A percentile compares a stretch with the other conserved stretches of the same genome.
Conservation (phyloP, 2,888 invertebrate genomes). For the Limnephilus lunatus region DNA sequence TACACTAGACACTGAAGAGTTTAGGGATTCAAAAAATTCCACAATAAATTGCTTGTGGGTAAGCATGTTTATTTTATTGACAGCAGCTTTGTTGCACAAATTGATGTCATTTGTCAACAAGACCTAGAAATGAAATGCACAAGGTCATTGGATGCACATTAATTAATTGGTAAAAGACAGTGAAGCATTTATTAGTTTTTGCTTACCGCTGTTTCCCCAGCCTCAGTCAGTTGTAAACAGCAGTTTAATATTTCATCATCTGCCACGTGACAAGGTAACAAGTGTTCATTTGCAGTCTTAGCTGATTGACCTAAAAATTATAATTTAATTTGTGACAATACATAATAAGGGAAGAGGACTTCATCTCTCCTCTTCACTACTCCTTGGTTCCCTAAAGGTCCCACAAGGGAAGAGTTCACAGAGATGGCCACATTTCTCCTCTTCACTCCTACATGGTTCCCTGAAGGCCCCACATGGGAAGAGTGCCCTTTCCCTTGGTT, state of each 20-base stretch:
- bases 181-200: not conserved
- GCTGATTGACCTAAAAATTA: slow-evolving; percentile 76
- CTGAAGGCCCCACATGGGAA: no score
- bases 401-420: no score
- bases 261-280: slow-evolving; percentile 76
- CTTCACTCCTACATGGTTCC: no score
- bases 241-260: slow-evolving; percentile 81
- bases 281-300: slow-evolving; percentile 77
- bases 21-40: not conserved
- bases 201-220: slow-evolving; percentile 76
- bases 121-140: slow-evolving; percentile 71
- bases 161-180: not conserved
- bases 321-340: not conserved
- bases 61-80: slow-evolving; percentile 73
- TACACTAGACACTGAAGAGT: not conserved
- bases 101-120: slow-evolving; percentile 79
- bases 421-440: no score
- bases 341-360: no score
- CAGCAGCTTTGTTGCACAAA: slow-evolving; percentile 77
- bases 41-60: slow-evolving; percentile 53
- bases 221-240: slow-evolving; percentile 76
- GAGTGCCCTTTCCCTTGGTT: no score
- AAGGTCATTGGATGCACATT: not conserved
- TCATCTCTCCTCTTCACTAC: no score
- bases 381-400: no score